Conservation (phyloP, 2,797 vertebrate genomes). For the Melanotaenia trifasciata region DNA sequence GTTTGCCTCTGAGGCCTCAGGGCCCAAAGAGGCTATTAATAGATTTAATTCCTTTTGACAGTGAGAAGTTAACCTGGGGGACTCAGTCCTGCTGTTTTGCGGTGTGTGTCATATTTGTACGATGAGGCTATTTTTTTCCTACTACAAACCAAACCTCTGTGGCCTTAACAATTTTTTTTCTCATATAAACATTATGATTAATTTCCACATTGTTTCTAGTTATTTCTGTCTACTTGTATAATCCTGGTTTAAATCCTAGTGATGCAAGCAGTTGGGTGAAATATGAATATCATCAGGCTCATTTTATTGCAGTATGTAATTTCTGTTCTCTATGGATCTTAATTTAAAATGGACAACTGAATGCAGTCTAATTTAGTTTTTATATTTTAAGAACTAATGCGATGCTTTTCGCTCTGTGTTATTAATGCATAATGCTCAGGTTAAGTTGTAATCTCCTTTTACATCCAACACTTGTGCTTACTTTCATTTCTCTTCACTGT, state of each 20-base stretch:
- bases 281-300: conserved; percentile 37
- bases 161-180: conserved; percentile 9
- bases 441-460: conserved; percentile 15
- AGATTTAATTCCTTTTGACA: conserved; percentile 43
- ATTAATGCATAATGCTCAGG: background rate
- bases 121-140: background rate
- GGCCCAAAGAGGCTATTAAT: conserved; percentile 54
- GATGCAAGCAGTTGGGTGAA: conserved; percentile 33
- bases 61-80: conserved; percentile 15
- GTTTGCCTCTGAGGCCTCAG: conserved; percentile 41
- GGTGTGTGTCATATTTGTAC: background rate
- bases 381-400: conserved; percentile 35
- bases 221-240: conserved; percentile 47
- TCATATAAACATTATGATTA: conserved; percentile 26
- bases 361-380: background rate
- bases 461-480: background rate
- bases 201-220: conserved; percentile 35
- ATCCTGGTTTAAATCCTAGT: conserved; percentile 44
- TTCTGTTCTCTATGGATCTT: conserved; percentile 47
- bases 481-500: background rate
- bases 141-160: background rate
- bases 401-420: conserved; percentile 9
- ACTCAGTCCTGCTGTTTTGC: background rate
- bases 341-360: conserved; percentile 32
- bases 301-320: conserved; percentile 36